phyloP scores from a whole-genome alignment of 2,797 vertebrate species.

The Smutsia temminckii region DNA sequence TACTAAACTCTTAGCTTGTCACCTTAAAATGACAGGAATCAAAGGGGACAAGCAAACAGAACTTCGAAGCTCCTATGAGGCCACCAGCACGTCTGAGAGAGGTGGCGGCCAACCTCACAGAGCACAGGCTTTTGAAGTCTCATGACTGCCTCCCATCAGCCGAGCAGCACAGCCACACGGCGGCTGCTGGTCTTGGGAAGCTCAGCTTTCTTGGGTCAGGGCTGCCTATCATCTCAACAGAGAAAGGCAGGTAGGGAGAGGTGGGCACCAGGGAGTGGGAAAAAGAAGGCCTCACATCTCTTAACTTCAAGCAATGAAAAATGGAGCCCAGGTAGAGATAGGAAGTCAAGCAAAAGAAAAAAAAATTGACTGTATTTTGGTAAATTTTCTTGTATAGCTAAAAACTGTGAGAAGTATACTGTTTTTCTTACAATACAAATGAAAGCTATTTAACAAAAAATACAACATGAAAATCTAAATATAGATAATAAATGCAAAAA shows the following conservation, averaged over 20 bases:
- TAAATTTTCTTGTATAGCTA: neutral
- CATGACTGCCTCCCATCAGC: neutral
- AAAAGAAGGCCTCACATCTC: neutral
- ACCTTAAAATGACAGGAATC: constrained; percentile 29
- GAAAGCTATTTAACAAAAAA: constrained; percentile 34
- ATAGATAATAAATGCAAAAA: neutral
- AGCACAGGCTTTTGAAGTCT: constrained; percentile 21
- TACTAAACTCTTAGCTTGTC: neutral
- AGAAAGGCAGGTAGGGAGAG: neutral
- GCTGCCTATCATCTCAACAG: neutral
- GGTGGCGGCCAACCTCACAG: neutral
- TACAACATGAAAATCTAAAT: neutral
- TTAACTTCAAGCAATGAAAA: constrained; percentile 35
- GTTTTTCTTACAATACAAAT: constrained; percentile 13
- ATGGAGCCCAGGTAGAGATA: neutral
- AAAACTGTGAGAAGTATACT: neutral
- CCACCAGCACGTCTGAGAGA: neutral
- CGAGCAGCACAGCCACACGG: neutral
- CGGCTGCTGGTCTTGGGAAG: neutral
- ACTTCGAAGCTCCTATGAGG: constrained; percentile 1
- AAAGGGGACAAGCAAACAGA: neutral
- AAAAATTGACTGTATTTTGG: neutral
- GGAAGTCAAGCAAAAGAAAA: constrained; percentile 27
- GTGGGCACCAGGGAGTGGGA: neutral
- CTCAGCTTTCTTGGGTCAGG: neutral